phyloP scores from a whole-genome alignment of 2,797 vertebrate species.

The Champsocephalus gunnari region DNA sequence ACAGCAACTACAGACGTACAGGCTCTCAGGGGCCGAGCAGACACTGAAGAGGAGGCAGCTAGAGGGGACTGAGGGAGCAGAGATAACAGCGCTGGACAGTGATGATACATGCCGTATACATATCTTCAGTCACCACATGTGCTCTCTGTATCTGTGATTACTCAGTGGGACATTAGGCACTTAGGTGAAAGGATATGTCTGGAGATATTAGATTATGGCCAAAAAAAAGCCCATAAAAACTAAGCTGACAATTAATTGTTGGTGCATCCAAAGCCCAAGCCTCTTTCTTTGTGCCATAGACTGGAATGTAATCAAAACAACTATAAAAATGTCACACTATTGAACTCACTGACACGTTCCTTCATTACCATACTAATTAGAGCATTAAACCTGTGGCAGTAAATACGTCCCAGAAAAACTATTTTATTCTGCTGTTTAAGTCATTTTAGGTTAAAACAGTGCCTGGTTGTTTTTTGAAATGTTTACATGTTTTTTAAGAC shows the following conservation, averaged over 20 bases:
- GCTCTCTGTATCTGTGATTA: neutral
- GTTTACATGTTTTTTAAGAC: neutral
- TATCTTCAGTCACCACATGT: neutral
- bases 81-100: slow-evolving; percentile 31
- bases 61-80: slow-evolving; percentile 26
- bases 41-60: slow-evolving; percentile 55
- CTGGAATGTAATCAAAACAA: neutral
- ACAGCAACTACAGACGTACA: slow-evolving; percentile 71
- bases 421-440: neutral
- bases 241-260: neutral
- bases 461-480: neutral
- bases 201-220: neutral
- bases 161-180: neutral
- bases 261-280: neutral
- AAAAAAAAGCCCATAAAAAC: neutral
- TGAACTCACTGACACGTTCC: neutral
- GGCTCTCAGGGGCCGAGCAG: slow-evolving; percentile 55
- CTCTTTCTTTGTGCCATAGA: neutral
- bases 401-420: neutral
- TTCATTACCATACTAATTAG: neutral
- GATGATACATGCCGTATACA: slow-evolving; percentile 3
- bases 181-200: neutral
- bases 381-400: neutral
- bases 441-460: neutral
- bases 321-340: neutral